A percentile compares a stretch with the other conserved stretches of the same genome.
Conservation (phyloP, 2,113 vertebrate genomes). For the Buteo buteo region DNA sequence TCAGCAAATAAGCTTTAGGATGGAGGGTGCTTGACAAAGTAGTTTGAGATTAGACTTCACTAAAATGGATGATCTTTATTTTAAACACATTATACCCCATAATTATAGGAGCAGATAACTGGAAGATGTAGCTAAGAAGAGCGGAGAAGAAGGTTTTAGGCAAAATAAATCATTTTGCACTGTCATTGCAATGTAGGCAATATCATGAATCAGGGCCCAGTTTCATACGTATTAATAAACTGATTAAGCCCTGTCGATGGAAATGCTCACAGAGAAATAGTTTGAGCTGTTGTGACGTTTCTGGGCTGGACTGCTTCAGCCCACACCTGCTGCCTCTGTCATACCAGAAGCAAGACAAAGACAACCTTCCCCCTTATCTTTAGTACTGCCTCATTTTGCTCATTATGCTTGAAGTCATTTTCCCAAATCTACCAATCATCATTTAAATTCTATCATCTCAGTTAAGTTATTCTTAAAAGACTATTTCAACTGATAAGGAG, state of each 20-base stretch:
- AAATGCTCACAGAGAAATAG: background rate
- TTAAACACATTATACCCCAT: background rate
- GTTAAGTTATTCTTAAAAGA: background rate
- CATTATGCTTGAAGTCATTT: background rate
- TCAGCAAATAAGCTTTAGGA: constrained; percentile 28
- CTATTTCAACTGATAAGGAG: background rate
- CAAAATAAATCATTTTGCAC: background rate
- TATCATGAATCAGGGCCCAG: background rate
- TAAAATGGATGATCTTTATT: constrained; percentile 21
- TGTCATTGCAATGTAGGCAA: background rate
- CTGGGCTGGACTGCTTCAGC: background rate
- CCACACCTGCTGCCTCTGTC: background rate
- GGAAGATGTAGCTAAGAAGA: background rate
- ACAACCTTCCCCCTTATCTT: background rate
- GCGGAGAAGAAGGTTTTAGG: background rate
- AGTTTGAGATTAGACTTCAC: background rate
- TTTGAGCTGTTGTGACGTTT: background rate
- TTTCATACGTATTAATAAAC: background rate
- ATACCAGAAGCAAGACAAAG: background rate
- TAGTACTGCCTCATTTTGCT: background rate
- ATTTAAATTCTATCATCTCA: background rate
- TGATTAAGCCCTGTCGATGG: background rate
- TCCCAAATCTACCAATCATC: background rate
- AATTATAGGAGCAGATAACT: background rate
- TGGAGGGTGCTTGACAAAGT: constrained; percentile 8